These are phyloP conservation scores for Petrophora chlorosata DNA, from an alignment of 2,888 invertebrate species.

Conservation along the genomic window DNA sequence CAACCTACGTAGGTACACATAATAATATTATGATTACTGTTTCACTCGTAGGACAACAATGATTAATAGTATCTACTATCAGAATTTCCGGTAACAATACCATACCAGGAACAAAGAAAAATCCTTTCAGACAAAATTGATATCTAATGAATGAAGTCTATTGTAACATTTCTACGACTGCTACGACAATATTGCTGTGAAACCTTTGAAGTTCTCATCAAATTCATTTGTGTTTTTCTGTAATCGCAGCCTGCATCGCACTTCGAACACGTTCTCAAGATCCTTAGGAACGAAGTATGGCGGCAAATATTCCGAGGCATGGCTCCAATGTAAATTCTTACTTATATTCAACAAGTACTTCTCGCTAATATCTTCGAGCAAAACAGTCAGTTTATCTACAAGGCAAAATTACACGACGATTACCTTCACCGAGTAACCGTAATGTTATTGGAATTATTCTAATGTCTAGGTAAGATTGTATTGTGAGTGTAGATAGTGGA, in stretches of 20 bases:
- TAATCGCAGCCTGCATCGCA: conserved; percentile 52
- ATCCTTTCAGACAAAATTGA: conserved; percentile 35
- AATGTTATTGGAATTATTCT: conserved; percentile 14
- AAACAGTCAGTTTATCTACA: conserved; percentile 57
- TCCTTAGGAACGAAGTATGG: conserved; percentile 61
- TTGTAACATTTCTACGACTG: conserved; percentile 70
- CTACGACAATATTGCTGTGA: conserved; percentile 65
- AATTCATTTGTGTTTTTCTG: conserved; percentile 55
- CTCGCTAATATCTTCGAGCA: conserved; percentile 51
- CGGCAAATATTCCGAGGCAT: conserved; percentile 44
- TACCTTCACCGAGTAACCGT: background rate
- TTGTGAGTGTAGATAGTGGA: no score
- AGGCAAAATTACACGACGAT: conserved; percentile 4
- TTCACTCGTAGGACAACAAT: no score
- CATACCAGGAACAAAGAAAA: conserved; percentile 12
- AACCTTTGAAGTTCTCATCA: conserved; percentile 81
- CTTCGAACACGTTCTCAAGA: conserved; percentile 50
- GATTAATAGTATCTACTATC: background rate
- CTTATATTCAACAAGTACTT: conserved; percentile 35
- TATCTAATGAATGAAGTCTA: conserved; percentile 43
- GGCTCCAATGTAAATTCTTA: conserved; percentile 35
- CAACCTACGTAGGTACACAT: background rate
- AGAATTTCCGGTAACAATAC: conserved; percentile 2
- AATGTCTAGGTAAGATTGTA: no score
- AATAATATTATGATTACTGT: background rate